Evolutionary conservation across 2,113 vertebrate genomes (phyloP).

Genomic region (Pan troglodytes): NHGRI_mPanTro3-v2.1_pri NC_072403.2:25465501-25466000

Average conservation of each 20-base stretch:
- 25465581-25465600: background rate
- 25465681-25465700: background rate
- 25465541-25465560: background rate
- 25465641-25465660: background rate
- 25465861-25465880: background rate
- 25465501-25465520: background rate
- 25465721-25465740: background rate
- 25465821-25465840: background rate
- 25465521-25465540: background rate
- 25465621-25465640: background rate
- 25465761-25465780: background rate
- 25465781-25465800: background rate
- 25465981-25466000: background rate
- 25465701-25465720: background rate
- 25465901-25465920: background rate
- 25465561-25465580: background rate
- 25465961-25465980: background rate
- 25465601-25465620: background rate
- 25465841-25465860: background rate
- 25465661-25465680: too few species aligned
- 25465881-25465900: background rate
- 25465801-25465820: background rate
- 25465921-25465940: background rate
- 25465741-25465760: background rate
- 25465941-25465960: background rate